phyloP scores from a whole-genome alignment of 2,797 vertebrate genomes.

The Tauraco hartlaubi region DNA sequence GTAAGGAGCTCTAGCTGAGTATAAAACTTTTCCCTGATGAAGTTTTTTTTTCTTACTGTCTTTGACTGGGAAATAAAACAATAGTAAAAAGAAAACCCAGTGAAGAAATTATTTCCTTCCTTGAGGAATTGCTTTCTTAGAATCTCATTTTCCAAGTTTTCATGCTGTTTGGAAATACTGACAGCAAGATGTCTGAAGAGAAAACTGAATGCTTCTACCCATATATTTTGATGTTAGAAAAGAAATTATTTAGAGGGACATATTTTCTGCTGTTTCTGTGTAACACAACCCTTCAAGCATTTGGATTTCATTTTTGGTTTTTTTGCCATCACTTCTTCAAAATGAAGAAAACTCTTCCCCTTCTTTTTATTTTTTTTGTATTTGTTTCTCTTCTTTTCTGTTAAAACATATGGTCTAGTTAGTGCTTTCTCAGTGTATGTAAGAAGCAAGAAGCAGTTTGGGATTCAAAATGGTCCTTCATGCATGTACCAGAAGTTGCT shows the following conservation, averaged over 20 bases:
- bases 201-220: background rate
- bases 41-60: background rate
- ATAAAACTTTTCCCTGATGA: background rate
- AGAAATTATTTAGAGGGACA: background rate
- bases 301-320: background rate
- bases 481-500: background rate
- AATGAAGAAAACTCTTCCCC: background rate
- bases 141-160: background rate
- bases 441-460: background rate
- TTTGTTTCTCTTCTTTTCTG: background rate
- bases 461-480: background rate
- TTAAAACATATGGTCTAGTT: background rate
- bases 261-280: background rate
- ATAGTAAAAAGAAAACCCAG: background rate
- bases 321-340: background rate
- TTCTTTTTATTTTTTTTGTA: background rate
- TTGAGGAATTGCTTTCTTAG: background rate
- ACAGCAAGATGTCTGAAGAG: background rate
- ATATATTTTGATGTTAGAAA: background rate
- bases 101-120: background rate
- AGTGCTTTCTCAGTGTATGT: background rate
- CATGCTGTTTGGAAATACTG: background rate
- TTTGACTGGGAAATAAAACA: background rate
- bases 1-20: background rate
- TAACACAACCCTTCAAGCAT: background rate